These are phyloP conservation scores for Andrena bucephala DNA, from an alignment of 2,888 invertebrate species.

Conservation along the genomic window DNA sequence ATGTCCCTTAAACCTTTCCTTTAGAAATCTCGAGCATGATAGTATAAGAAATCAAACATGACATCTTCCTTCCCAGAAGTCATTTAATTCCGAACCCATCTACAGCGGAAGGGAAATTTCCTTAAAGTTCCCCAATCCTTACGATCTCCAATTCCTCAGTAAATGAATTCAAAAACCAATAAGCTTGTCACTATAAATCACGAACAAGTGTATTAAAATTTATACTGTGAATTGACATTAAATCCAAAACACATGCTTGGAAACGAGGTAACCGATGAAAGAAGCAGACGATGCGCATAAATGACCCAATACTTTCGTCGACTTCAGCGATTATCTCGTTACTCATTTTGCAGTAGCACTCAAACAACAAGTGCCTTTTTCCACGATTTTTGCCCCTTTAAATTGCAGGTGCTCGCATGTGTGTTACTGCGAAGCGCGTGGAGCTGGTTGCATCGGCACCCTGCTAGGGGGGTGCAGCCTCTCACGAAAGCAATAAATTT, in stretches of 20 bases:
- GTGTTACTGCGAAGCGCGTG: background rate
- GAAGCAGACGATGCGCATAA: constrained; percentile 22
- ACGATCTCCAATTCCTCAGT: background rate
- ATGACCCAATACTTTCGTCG: constrained; percentile 29
- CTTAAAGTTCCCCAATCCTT: no score
- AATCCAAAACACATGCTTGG: background rate
- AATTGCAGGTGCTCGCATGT: no score
- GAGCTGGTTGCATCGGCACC: background rate
- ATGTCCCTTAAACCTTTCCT: no score
- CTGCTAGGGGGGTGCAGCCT: constrained; percentile 3
- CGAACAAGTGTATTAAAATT: background rate
- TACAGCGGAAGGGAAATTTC: no score
- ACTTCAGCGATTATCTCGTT: background rate
- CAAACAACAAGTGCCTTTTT: constrained; percentile 9
- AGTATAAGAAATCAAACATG: no score
- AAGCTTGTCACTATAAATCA: background rate
- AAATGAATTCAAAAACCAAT: background rate
- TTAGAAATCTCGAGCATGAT: no score
- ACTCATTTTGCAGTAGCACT: background rate
- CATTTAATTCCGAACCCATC: no score
- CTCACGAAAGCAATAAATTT: constrained; percentile 59
- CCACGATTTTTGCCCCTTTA: background rate
- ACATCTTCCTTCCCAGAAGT: no score
- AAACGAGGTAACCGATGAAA: background rate
- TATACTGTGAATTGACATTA: background rate